phyloP scores from a whole-genome alignment of 2,113 vertebrate genomes.

The Proterorhinus semilunaris region DNA sequence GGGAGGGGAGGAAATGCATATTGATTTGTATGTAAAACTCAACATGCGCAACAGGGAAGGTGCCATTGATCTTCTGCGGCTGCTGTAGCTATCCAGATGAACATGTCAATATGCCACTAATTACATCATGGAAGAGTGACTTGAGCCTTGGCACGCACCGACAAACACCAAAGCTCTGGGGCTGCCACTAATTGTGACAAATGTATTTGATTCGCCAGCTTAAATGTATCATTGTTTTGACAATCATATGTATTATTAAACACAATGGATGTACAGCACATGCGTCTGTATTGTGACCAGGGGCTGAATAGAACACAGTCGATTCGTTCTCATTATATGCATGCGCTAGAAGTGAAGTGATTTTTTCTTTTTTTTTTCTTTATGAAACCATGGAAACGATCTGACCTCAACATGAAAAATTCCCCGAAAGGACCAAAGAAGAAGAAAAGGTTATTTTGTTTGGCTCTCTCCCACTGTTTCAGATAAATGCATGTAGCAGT shows the following conservation, averaged over 20 bases:
- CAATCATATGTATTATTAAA: constrained; percentile 41
- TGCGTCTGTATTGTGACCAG: no score
- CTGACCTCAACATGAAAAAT: constrained; percentile 21
- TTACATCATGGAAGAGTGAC: constrained; percentile 31
- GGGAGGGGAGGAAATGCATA: constrained; percentile 25
- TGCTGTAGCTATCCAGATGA: constrained; percentile 35
- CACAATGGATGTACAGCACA: constrained; percentile 5
- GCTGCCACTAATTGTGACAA: constrained; percentile 40
- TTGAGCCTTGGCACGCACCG: background rate
- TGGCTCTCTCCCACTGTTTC: background rate
- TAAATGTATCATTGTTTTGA: constrained; percentile 40
- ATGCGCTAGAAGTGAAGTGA: constrained; percentile 9
- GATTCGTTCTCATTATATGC: constrained; percentile 16
- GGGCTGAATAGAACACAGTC: background rate
- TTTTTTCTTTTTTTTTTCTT: constrained; percentile 1
- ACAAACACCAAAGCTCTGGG: constrained; percentile 6
- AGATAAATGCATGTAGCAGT: constrained; percentile 7
- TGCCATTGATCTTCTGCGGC: constrained; percentile 43
- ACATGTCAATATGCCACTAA: constrained; percentile 44
- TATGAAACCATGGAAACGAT: constrained; percentile 44
- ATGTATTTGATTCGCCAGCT: constrained; percentile 23
- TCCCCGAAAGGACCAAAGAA: constrained; percentile 7
- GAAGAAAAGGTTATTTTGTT: background rate
- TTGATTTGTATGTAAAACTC: constrained; percentile 33
- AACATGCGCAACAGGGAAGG: constrained; percentile 13